Conservation (phyloP, 2,113 vertebrate genomes). For the Odocoileus virginianus region DNA sequence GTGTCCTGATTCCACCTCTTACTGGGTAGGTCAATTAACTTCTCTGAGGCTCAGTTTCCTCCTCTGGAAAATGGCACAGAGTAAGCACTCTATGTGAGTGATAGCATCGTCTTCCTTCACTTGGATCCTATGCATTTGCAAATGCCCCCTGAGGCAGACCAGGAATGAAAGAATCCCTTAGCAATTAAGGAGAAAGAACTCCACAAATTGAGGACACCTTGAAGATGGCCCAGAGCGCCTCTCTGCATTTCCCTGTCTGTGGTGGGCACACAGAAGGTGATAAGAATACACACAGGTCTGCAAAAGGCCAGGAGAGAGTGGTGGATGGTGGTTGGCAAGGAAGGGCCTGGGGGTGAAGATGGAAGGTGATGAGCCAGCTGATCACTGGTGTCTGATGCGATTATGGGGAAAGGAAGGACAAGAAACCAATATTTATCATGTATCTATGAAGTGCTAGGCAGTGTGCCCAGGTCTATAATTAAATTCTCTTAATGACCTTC, state of each 20-base stretch:
- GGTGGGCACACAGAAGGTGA: neutral
- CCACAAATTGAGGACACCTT: neutral
- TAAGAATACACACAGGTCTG: neutral
- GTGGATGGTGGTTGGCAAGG: neutral
- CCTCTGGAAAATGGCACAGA: neutral
- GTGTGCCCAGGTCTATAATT: conserved; percentile 2
- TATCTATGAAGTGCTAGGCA: neutral
- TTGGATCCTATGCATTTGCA: neutral
- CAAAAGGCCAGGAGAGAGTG: neutral
- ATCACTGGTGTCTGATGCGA: neutral
- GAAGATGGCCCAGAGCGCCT: neutral
- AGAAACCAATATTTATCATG: neutral
- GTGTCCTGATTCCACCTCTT: neutral
- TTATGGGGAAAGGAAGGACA: neutral
- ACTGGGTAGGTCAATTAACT: neutral
- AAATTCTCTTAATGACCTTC: conserved; percentile 20
- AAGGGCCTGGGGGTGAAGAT: neutral
- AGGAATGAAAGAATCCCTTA: neutral
- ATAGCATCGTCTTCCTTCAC: neutral
- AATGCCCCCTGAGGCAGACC: neutral
- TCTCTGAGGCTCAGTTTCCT: neutral
- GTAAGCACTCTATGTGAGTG: neutral
- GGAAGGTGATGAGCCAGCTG: neutral
- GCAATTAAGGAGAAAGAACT: neutral
- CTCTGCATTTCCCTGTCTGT: neutral